A percentile compares a stretch with the other conserved stretches of the same genome.
Conservation (phyloP, 2,888 invertebrate genomes). For the Lordiphosa andalusiaca region DNA sequence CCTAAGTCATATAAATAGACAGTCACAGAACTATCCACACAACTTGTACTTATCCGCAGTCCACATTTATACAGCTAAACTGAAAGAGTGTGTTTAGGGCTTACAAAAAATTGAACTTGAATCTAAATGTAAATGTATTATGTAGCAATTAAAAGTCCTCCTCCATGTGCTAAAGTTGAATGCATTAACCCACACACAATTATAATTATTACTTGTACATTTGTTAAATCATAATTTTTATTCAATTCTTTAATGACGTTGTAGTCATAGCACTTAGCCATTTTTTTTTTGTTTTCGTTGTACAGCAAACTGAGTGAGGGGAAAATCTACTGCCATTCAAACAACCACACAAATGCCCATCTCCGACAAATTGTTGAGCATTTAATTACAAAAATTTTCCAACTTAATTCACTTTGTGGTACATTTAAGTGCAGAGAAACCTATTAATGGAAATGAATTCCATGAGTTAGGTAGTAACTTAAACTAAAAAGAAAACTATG, state of each 20-base stretch:
- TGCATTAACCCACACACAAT: conserved; percentile 31
- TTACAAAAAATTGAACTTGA: conserved; percentile 1
- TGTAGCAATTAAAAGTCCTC: conserved; percentile 66
- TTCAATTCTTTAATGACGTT: conserved; percentile 76
- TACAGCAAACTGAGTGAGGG: not conserved
- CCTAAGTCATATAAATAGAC: too few species aligned
- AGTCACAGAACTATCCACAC: not conserved
- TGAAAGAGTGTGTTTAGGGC: not conserved
- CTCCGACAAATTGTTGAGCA: conserved; percentile 32
- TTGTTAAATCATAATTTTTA: conserved; percentile 63
- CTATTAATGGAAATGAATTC: conserved; percentile 37
- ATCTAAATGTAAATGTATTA: conserved; percentile 48
- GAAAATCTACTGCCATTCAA: conserved; percentile 3
- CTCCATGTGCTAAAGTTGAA: conserved; percentile 78
- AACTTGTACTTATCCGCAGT: conserved; percentile 1
- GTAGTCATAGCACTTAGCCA: conserved; percentile 71
- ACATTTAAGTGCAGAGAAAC: conserved; percentile 44
- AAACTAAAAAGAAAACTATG: conserved; percentile 41
- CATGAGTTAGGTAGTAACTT: conserved; percentile 10
- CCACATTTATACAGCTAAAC: conserved; percentile 2
- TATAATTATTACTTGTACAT: conserved; percentile 44
- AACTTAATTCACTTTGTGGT: conserved; percentile 37
- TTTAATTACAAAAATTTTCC: conserved; percentile 15
- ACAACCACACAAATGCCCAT: not conserved
- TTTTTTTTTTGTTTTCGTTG: conserved; percentile 32